Base-by-base conservation (phyloP, 92 coral and sea anemone species). In the Siderastrea siderea region DNA sequence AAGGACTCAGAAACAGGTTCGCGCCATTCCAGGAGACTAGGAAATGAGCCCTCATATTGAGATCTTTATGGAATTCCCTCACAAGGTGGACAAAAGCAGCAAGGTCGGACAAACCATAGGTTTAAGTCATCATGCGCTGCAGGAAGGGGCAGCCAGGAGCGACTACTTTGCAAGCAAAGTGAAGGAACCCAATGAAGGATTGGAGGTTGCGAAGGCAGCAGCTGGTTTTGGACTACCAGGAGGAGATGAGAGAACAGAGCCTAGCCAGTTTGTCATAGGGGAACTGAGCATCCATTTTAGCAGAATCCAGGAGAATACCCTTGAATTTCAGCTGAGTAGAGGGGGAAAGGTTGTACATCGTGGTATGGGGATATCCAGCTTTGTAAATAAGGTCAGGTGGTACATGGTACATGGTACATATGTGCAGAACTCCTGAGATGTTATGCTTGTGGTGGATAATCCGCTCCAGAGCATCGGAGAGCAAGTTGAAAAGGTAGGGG, bases 401-500 rank as follows among this genome's bases (percentile, higher is more conserved):
- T 26, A 26, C 38, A 26, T 26, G 38, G 38, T 26, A 26, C 38
- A 26, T 26, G 38, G 38, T 26, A 26, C 38, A 26, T 15, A 68
- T 82, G 68, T 69, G 86, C n/a, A 70, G 66, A n/a, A 57, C 49
- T n/a, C 78, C 77, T 50, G 55, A 5, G 13, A 83, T 51, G 58
- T 54, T 49, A 51, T 43, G 77, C 6, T 83, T 83, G 68, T 52
- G 16, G 54, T 7, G 19, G 26, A 48, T 57, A 11, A 83, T 71
- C 87, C 87, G 43, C 38, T 83, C 79, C 57, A 83, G 13, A 26
- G 69, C 26, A 7, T 83, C 79, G 4, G 67, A 83, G 14, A 83
- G 87, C 76, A 69, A 19, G 26, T 83, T 83, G 16, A 70, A 71
- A 1, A 71, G 77, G 77, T 47, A 71, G 26, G 44, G 77, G 61